Conservation (phyloP, 2,797 vertebrate genomes). For the Allobates femoralis region DNA sequence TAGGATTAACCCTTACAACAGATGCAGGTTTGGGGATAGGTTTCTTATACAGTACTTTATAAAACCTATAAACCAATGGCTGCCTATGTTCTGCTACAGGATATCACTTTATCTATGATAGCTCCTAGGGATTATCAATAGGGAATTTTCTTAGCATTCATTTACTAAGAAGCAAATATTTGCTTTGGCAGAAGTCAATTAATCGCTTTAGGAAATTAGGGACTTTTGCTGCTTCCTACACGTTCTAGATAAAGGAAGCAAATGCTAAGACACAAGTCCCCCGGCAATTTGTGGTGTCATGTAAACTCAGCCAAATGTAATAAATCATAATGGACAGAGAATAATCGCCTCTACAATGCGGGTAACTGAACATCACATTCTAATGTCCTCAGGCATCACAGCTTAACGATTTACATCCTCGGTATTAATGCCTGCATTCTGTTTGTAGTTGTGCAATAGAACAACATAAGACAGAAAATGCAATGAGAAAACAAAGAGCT, state of each 20-base stretch:
- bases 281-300: not conserved
- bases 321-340: not conserved
- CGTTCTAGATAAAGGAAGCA: not conserved
- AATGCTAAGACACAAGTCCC: not conserved
- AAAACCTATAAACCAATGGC: too few relatives aligned
- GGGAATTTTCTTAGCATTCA: not conserved
- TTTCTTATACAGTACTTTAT: too few relatives aligned
- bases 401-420: too few relatives aligned
- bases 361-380: too few relatives aligned
- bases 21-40: too few relatives aligned
- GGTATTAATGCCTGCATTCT: too few relatives aligned
- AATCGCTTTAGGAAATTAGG: not conserved
- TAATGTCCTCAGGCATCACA: too few relatives aligned
- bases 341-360: not conserved
- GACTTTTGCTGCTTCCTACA: not conserved
- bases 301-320: not conserved
- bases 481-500: too few relatives aligned
- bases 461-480: too few relatives aligned
- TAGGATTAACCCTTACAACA: too few relatives aligned
- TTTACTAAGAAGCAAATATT: not conserved
- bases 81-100: too few relatives aligned
- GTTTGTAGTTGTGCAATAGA: too few relatives aligned
- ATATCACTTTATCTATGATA: not conserved
- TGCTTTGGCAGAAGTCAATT: not conserved
- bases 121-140: not conserved